A percentile compares a stretch with the other conserved stretches of the same genome.
phyloP scores from a whole-genome alignment of 2,888 invertebrate species.

The Apocheima hispidaria region DNA sequence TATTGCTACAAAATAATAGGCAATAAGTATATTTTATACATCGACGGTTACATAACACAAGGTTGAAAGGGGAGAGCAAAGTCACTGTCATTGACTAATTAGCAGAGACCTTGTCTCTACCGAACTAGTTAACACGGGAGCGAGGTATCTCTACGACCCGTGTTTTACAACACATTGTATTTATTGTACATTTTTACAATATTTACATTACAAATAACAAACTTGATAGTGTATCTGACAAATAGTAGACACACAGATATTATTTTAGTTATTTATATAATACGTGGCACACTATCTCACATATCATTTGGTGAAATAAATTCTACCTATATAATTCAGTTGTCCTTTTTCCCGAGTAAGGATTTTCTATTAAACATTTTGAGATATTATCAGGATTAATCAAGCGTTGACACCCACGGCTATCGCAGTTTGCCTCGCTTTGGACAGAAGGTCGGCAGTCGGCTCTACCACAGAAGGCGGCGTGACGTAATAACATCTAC shows the following conservation, averaged over 20 bases:
- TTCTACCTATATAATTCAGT: neutral
- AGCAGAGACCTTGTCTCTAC: constrained; percentile 40
- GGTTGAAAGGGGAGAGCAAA: constrained; percentile 52
- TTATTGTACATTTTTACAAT: neutral
- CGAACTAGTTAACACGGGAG: constrained; percentile 13
- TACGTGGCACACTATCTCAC: neutral
- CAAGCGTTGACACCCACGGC: constrained; percentile 47
- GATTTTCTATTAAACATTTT: constrained; percentile 7
- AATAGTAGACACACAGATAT: neutral
- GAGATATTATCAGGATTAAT: constrained; percentile 17
- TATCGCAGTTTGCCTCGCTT: constrained; percentile 48
- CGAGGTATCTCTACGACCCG: neutral
- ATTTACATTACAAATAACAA: constrained; percentile 1
- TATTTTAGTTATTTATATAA: neutral
- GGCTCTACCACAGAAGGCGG: constrained; percentile 50
- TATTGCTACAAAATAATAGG: neutral
- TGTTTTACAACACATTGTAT: too few relatives aligned
- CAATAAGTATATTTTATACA: neutral
- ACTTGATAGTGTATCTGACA: neutral
- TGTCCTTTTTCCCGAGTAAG: neutral
- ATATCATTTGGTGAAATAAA: neutral
- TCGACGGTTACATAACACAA: constrained; percentile 36
- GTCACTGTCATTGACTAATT: constrained; percentile 64
- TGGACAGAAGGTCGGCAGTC: constrained; percentile 57
- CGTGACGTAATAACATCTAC: constrained; percentile 59